Base-by-base conservation (phyloP, 2,888 invertebrate genomes). In the Nomada ruficornis region DNA sequence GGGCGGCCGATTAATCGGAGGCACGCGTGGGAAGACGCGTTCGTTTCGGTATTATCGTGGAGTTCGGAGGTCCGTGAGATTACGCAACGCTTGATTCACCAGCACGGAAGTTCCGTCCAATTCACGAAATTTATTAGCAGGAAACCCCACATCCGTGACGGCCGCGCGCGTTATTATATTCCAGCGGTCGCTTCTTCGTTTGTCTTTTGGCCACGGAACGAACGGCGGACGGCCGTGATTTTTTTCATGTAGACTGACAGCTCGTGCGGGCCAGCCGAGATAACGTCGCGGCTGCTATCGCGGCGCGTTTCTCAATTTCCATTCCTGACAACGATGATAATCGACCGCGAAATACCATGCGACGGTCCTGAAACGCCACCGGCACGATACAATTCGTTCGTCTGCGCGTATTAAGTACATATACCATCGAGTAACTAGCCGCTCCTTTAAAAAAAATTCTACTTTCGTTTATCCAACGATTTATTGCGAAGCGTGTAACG, bases 1-100 rank as follows among this genome's bases (percentile, higher is more conserved):
- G 10, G 4, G 63, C 80, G 84, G 77, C 72, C 67, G 81, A 64
- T 70, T 77, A 78, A 84, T 69, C 76, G 77, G 36, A 79, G 80
- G 26, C 55, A 55, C 67, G 88, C 84, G 89, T 90, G 88, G 89
- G 89, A 89, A 89, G 83, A 74, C 63, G 60, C 69, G 81, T 82
- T 85, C 81, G 81, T 87, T 82, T 80, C 77, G 78, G 67, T 82
- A 77, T 77, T 86, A 87, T 88, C 84, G 68, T 54, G 26, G 13
- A 18, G 54, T 47, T 80, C 42, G 77, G 29, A 64, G 63, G 64
- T 7, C 64, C 52, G 67, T 52, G 68, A 76, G 80, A 82, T 82
- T 80, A 82, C 82, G 50, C 9, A 50, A 11, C 13, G 63, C 26
- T 57, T 74, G 80, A 67, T 80, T 75, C 44, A 47, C 44, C 67